phyloP scores from a whole-genome alignment of 2,113 vertebrate genomes.

The Budorcas taxicolor region DNA sequence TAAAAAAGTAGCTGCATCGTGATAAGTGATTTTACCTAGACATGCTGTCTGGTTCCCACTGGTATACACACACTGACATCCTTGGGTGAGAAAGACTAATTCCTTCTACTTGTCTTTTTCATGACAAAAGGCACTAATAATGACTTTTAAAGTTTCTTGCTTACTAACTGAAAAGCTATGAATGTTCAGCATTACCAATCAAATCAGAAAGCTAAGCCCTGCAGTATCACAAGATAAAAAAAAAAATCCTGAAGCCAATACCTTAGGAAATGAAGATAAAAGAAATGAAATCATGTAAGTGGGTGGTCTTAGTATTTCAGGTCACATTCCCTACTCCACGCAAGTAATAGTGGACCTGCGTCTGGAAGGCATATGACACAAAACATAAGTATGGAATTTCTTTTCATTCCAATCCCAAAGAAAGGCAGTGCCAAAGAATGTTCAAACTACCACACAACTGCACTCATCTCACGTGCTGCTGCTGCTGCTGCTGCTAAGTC shows the following conservation, averaged over 20 bases:
- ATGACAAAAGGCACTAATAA: neutral
- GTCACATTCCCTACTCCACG: neutral
- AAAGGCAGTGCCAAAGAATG: neutral
- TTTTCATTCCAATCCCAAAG: neutral
- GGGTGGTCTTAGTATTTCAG: neutral
- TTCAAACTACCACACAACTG: neutral
- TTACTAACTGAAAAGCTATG: constrained; percentile 45
- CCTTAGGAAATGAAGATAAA: constrained; percentile 7
- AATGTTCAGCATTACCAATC: neutral
- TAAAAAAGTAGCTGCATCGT: constrained; percentile 61
- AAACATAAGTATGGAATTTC: neutral
- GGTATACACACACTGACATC: constrained; percentile 34
- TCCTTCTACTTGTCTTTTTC: constrained; percentile 31
- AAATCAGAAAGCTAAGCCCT: constrained; percentile 30
- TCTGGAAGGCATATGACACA: neutral
- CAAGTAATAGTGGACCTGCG: neutral
- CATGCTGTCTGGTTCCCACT: constrained; percentile 33
- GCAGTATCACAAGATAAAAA: neutral
- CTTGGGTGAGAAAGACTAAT: constrained; percentile 15
- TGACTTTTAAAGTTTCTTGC: neutral
- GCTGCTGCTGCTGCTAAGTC: too few species aligned
- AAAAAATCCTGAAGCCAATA: neutral
- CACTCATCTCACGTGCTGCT: neutral
- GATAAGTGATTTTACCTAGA: constrained; percentile 38
- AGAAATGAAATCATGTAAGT: neutral